phyloP scores from a whole-genome alignment of 1,140 invertebrate species.

The Saxidomus purpurata region DNA sequence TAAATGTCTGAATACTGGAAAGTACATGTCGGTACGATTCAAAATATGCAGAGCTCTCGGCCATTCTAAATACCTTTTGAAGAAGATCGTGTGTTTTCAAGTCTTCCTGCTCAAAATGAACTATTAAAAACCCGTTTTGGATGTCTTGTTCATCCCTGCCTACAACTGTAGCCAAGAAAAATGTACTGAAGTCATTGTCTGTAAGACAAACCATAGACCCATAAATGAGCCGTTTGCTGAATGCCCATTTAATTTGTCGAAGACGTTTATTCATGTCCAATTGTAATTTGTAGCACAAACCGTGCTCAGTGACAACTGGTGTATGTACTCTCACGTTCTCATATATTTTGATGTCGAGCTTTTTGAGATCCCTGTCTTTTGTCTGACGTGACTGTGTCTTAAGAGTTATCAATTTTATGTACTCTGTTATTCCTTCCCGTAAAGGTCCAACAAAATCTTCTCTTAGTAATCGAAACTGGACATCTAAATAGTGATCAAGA shows the following conservation, averaged over 20 bases:
- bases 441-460: slow-evolving; percentile 89
- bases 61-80: slow-evolving; percentile 80
- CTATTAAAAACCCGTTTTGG: slow-evolving; percentile 68
- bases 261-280: slow-evolving; percentile 76
- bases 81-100: slow-evolving; percentile 34
- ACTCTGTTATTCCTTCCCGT: slow-evolving; percentile 82
- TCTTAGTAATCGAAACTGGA: slow-evolving; percentile 91
- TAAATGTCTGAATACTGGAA: slow-evolving; percentile 82
- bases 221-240: slow-evolving; percentile 89
- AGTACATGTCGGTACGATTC: slow-evolving; percentile 87
- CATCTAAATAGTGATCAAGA: slow-evolving; percentile 91
- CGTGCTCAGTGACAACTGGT: slow-evolving; percentile 68
- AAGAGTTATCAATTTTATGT: slow-evolving; percentile 24
- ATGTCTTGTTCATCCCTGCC: slow-evolving; percentile 87
- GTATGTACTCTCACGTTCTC: slow-evolving; percentile 70
- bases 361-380: not conserved
- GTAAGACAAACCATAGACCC: slow-evolving; percentile 92
- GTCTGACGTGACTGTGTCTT: not conserved
- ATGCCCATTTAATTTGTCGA: slow-evolving; percentile 78
- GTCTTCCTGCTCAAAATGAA: slow-evolving; percentile 83
- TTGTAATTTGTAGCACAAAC: slow-evolving; percentile 71
- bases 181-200: slow-evolving; percentile 89
- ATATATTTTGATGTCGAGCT: slow-evolving; percentile 59
- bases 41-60: slow-evolving; percentile 87
- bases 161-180: slow-evolving; percentile 90